phyloP scores from a whole-genome alignment of 1,140 invertebrate genomes.

The Eubasilissa regina region DNA sequence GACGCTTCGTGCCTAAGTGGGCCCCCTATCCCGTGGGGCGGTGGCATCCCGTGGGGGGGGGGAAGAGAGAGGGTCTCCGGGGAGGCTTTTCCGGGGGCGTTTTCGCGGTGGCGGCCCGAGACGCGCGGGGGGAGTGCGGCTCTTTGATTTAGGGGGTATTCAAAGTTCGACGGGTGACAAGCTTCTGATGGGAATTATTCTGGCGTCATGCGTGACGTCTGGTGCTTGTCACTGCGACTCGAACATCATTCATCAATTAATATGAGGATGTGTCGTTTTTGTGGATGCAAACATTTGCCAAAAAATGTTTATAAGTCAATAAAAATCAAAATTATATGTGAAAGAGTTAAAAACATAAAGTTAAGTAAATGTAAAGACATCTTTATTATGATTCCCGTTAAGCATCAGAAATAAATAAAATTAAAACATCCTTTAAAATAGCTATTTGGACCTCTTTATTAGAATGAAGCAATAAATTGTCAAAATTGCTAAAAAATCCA shows the following conservation, averaged over 20 bases:
- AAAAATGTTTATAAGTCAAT: no score
- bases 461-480: no score
- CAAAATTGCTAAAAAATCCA: no score
- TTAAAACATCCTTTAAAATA: no score
- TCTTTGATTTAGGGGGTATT: slow-evolving; percentile 52
- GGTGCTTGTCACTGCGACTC: neutral
- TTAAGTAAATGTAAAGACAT: no score
- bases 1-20: slow-evolving; percentile 59
- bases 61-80: neutral
- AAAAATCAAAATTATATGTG: no score
- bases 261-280: neutral
- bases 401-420: no score
- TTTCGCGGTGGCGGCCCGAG: slow-evolving; percentile 7
- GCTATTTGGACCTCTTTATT: no score
- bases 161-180: slow-evolving; percentile 41
- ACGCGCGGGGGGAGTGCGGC: neutral
- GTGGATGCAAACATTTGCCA: neutral
- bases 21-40: slow-evolving; percentile 26
- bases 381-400: no score
- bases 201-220: neutral
- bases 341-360: no score
- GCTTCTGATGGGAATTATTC: slow-evolving; percentile 9
- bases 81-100: neutral
- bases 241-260: neutral
- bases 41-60: neutral